These are phyloP conservation scores for Rhagophthalmus giganteus DNA, from an alignment of 2,888 invertebrate genomes.

Conservation along the genomic window DNA sequence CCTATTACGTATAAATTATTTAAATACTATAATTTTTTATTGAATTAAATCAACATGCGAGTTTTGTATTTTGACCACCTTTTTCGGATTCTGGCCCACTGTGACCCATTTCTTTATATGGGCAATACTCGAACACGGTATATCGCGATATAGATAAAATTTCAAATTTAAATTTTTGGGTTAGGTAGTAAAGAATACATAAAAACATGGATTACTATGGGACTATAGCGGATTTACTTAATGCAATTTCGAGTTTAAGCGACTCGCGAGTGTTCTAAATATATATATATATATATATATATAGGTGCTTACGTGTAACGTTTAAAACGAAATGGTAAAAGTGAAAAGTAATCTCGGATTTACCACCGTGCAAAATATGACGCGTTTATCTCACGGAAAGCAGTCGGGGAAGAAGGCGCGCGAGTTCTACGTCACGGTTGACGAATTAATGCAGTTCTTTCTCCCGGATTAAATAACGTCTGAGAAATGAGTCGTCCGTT, in stretches of 20 bases:
- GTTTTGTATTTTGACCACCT: too few species aligned
- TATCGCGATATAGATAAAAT: neutral
- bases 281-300: too few species aligned
- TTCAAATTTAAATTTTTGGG: neutral
- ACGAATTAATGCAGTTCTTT: slow-evolving; percentile 33
- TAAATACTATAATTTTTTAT: too few species aligned
- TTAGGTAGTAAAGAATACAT: neutral
- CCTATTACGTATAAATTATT: too few species aligned
- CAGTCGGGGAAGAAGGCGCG: slow-evolving; percentile 14
- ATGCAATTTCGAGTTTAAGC: neutral
- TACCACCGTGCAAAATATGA: slow-evolving; percentile 16
- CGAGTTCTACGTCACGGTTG: slow-evolving; percentile 30
- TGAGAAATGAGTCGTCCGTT: slow-evolving; percentile 34
- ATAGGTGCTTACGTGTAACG: too few species aligned
- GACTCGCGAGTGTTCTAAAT: neutral
- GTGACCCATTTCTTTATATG: neutral
- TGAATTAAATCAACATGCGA: too few species aligned
- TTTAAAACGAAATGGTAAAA: slow-evolving; percentile 10
- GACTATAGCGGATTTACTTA: neutral
- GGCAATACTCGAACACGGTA: neutral
- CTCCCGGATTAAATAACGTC: slow-evolving; percentile 32
- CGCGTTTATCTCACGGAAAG: slow-evolving; percentile 14
- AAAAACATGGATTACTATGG: neutral
- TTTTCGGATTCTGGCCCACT: too few species aligned
- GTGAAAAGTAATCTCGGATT: slow-evolving; percentile 11